Base-by-base conservation (phyloP, 2,113 vertebrate species). In the Poecile atricapillus region DNA sequence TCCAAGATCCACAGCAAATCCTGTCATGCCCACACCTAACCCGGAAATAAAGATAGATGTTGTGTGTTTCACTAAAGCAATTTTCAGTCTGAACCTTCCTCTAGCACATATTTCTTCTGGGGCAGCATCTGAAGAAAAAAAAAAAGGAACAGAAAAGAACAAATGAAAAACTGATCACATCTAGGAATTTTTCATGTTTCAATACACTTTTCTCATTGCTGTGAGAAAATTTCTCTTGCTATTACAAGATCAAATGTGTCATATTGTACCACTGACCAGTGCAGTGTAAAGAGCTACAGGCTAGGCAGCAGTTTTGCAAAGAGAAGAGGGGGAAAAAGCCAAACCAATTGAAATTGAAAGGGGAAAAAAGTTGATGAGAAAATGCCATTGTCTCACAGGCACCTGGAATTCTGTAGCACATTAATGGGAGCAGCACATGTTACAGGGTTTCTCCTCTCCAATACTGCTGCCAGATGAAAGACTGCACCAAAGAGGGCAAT, bases 401-500 rank as follows among this genome's bases (percentile, higher is more conserved):
- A 87, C 18, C 49, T 52, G 67, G 59, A 64, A 68, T 67, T 59
- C 63, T 27, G 12, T 5, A 60, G 10, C 0, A 0, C 24, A 33
- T 35, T 62, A 87, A 62, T 1, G 2, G n/a, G 15, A 76, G 28
- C 22, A 62, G 39, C 22, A 63, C 28, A 37, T 0, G 0, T 3
- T 2, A 43, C 21, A 64, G 6, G 4, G 13, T 18, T 89, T 24
- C 43, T 79, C 41, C 21, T 53, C 64, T 37, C 49, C 53, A 67
- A 8, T 3, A 27, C 13, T 39, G 10, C 8, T 25, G 44, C 31
- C 68, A 69, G 74, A 76, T 13, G 28, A 55, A 56, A 27, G 28
- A 70, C 11, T 1, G 3, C 0, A 1, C 19, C 80, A 59, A 76
- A 67, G 50, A 76, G 6, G 20, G 22, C 31, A 73, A 67, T 0